Evolutionary conservation across 2,797 vertebrate genomes (phyloP), one percentile per base, ranked within the genome.

Genomic region (Peromyscus aztecus): DNA sequence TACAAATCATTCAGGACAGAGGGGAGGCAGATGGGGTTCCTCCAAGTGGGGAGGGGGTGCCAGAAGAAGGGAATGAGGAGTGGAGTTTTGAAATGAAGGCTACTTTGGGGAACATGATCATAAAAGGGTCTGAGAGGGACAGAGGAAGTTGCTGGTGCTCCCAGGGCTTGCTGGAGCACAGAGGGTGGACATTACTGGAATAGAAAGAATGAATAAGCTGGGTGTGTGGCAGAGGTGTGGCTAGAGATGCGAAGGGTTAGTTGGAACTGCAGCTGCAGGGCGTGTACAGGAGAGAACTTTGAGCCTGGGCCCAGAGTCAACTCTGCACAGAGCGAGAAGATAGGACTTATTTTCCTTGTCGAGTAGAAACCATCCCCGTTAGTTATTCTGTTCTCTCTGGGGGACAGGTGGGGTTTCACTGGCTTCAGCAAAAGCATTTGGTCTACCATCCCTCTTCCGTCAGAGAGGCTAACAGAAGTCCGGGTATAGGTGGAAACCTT

Each of bases 221-320:
- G 89, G 81, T 10, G 27, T 92, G 94, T 73, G n/a, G 63, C 83
- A 67, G 81, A 85, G 89, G 86, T 55, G 43, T 94, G 93, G 43
- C 77, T n/a, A n/a, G 82, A 61, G 73, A 73, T 40, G 16, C 23
- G 21, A 11, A 40, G 49, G 43, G 21, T 40, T 24, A 0, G 2
- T 31, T 29, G 4, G 19, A 75, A 86, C 1, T 46, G 71, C 63
- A 91, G 89, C 80, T 91, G 93, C 6, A 89, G 89, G 82, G 43
- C 8, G 78, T 89, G 89, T 89, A 31, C 37, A 31, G 19, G 31
- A 82, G 83, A 43, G 24, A 31, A 14, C 67, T 37, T 76, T n/a
- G 19, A 71, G 43, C 21, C 55, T 40, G 21, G 46, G 23, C 73
- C 89, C 77, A 96, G 85, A 92, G 77, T 82, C 93, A 96, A 37